Evolutionary conservation across 2,888 invertebrate species (phyloP), one percentile per base, ranked within the genome.

Genomic region (Dyspetes luteomarginatus): DNA sequence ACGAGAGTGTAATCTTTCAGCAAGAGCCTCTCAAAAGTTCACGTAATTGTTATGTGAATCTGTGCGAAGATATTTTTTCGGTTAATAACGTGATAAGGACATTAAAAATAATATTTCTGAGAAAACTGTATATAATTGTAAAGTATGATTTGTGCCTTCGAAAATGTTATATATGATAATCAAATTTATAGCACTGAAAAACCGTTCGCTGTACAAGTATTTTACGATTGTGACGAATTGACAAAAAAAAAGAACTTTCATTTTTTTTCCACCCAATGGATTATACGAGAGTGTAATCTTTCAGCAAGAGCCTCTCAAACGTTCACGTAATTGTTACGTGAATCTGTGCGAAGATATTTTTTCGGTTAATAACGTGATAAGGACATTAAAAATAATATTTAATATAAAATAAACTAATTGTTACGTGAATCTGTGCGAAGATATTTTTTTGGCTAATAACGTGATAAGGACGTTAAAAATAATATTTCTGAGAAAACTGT

Each of bases 161-260:
- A n/a, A n/a, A n/a, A n/a, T n/a, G n/a, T n/a, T n/a, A n/a, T n/a
- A n/a, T n/a, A n/a, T n/a, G n/a, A n/a, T n/a, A n/a, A n/a, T n/a
- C n/a, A n/a, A n/a, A n/a, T n/a, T n/a, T n/a, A 24, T 17, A 22
- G 4, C 48, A 19, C 17, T 12, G 36, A 48, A 74, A 76, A 72
- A 80, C 60, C 75, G 75, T 72, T 76, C 75, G 55, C 80, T 55
- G 60, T 55, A 45, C 67, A 30, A 30, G 24, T 58, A 56, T 75
- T 80, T 80, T 75, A 76, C 67, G 80, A 72, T 76, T 71, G 71
- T 72, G 43, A 67, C 67, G 67, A 80, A 80, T 67, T 15, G 24
- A 41, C n/a, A 52, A 62, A 26, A 58, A 22, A 74, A 56, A 74
- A 43, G 15, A n/a, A n/a, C n/a, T 36, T 73, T 56, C 24, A 56